Base-by-base conservation (phyloP, 1,140 invertebrate species). In the Drosophila neocordata region DNA sequence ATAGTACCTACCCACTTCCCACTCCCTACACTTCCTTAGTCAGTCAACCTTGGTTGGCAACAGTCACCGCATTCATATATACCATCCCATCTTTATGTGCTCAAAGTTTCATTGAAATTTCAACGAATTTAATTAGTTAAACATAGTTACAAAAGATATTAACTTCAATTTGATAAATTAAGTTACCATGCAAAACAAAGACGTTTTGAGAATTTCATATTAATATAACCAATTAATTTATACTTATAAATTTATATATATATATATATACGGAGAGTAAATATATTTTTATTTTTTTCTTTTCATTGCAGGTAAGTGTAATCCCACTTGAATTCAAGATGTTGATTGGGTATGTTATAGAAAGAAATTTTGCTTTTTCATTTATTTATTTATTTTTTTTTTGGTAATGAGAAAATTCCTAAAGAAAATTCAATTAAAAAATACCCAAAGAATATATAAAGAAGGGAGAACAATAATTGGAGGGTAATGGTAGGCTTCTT, bases 241-340 rank as follows among this genome's bases (percentile, higher is more conserved):
- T 31, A n/a, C 12, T 31, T 31, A 31, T 31, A 31, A 6, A 31
- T 31, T 1, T 31, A 31, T 31, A 7, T 31, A 31, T 31, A 7
- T 31, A 31, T 31, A 31, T 31, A 31, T 31, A 7, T 31, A 31
- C 6, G 4, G 1, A 53, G 12, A 53, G 12, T 53, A 53, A 56
- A n/a, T 41, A 12, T 18, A 41, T 15, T 48, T n/a, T 0, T 1
- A n/a, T 35, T 34, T 1, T 52, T 24, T 38, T 27, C 12, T 18
- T 67, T 0, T 77, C 8, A 13, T 77, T 77, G 13, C 34, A 72
- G 75, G 75, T 77, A 56, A 77, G 73, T 64, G 18, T 11, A 20
- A 48, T 20, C 15, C 41, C 41, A 20, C 15, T 18, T 48, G 1
- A 18, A 3, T 11, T 9, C 22, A 24, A 24, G 2, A 24, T 24